Evolutionary conservation across 2,797 vertebrate genomes (phyloP).

Genomic region (Morus bassanus): DNA sequence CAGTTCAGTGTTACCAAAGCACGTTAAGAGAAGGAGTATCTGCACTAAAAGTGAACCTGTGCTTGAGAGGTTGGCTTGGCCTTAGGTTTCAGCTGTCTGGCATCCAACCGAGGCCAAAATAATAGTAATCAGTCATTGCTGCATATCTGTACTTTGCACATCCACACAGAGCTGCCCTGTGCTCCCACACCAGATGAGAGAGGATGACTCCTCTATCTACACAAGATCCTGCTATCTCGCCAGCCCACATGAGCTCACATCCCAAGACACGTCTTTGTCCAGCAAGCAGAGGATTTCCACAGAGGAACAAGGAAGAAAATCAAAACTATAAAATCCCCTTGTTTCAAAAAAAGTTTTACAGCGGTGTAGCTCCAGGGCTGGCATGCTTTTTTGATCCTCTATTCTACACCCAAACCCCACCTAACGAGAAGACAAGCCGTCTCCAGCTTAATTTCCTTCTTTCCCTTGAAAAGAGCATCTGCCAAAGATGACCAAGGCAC

Average conservation of each 20-base stretch:
- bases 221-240: background rate
- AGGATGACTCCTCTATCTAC: background rate
- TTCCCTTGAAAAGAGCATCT: background rate
- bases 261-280: background rate
- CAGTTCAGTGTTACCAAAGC: background rate
- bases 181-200: no score
- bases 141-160: background rate
- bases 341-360: background rate
- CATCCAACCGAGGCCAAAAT: background rate
- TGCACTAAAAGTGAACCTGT: background rate
- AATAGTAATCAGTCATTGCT: background rate
- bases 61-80: background rate
- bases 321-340: background rate
- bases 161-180: rapidly evolving
- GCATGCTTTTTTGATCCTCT: background rate
- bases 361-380: background rate
- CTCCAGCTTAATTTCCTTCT: background rate
- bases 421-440: background rate
- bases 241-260: background rate
- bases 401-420: background rate
- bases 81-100: background rate
- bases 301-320: background rate
- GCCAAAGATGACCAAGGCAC: background rate
- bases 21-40: background rate
- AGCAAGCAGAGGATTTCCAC: background rate